Evolutionary conservation across 2,888 invertebrate genomes (phyloP), one percentile per base, ranked within the genome.

Genomic region (Agrotis ipsilon): DNA sequence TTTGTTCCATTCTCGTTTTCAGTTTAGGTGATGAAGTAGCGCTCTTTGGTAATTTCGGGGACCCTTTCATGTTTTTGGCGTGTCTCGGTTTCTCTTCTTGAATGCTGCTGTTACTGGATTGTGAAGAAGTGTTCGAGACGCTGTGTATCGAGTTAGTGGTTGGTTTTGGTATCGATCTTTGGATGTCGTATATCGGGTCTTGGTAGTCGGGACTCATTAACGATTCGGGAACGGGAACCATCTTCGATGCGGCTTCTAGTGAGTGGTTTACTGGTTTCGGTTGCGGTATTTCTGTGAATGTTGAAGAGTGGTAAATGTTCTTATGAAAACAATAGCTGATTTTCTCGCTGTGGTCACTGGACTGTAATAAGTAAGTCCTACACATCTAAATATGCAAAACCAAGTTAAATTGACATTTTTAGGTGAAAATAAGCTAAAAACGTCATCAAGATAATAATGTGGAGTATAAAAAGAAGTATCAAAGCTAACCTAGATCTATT

Each of bases 181-280:
- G 96, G 70, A 96, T 92, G 78, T 96, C 96, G 84, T 95, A 96
- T 9, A 96, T 94, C 0, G 96, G 96, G 78, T 96, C 96, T 72
- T 96, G 97, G 90, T 97, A 98, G 90, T 98, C 98, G 0, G 98
- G 98, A 88, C 98, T 98, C 98, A 98, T 98, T 2, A 98, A 94
- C 0, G 98, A 98, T 91, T 98, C 98, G 0, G 98, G 98, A 43
- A 98, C 98, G 0, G 98, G 98, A 0, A 98, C 98, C 96, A 98
- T 97, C 93, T 98, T 98, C 0, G 98, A 98, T 14, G 98, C 98
- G 14, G 98, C 98, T 88, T 98, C 98, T 72, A 98, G 91, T 0
- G 98, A 97, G 59, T 96, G 96, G 86, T 96, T 96, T 2, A 90
- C 88, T 4, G 92, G 92, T 80, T 93, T 95, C 27, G 86, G 75